These are phyloP conservation scores for Megaceryle maxima DNA, from an alignment of 2,113 vertebrate species.

Conservation along the genomic window DNA sequence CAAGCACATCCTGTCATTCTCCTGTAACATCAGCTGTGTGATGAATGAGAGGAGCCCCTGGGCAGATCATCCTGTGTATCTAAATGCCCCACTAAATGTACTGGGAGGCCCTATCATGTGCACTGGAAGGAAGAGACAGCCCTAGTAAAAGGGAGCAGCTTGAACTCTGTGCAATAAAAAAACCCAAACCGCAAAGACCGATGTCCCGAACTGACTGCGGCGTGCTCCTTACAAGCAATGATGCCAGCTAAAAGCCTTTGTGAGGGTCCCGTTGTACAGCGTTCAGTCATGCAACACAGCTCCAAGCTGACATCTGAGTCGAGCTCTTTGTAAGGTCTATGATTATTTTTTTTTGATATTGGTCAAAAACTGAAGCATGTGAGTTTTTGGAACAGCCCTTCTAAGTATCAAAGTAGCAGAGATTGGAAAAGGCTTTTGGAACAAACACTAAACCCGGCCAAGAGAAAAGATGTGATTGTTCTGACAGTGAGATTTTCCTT, in stretches of 20 bases:
- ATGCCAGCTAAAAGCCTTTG: background rate
- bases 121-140: background rate
- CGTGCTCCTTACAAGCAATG: background rate
- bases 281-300: background rate
- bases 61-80: rapidly evolving
- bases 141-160: background rate
- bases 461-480: background rate
- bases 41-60: background rate
- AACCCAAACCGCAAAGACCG: background rate
- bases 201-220: background rate
- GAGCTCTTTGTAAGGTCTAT: background rate
- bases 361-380: background rate
- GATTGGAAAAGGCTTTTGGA: background rate
- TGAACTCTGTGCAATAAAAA: background rate
- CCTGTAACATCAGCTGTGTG: background rate
- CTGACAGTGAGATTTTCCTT: background rate
- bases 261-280: background rate
- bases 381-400: background rate
- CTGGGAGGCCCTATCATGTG: background rate
- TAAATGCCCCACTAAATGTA: background rate
- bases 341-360: background rate
- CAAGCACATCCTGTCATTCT: rapidly evolving
- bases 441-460: background rate
- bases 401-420: background rate
- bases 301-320: background rate